Evolutionary conservation across 2,113 vertebrate genomes (phyloP).

Genomic region (Serinus canaria): DNA sequence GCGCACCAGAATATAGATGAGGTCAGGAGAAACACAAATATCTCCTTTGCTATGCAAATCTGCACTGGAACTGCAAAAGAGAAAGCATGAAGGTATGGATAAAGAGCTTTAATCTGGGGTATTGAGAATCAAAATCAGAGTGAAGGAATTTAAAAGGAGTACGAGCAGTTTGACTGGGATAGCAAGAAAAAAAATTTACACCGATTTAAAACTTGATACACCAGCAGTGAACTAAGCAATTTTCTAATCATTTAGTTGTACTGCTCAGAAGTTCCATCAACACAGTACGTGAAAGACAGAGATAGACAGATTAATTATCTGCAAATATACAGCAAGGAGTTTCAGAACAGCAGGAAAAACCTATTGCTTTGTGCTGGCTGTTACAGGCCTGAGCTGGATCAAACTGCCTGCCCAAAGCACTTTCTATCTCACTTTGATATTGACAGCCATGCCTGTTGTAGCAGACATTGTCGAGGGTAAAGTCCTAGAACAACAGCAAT

Average conservation of each 20-base stretch:
- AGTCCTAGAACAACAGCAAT: not conserved
- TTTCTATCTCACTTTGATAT: conserved; percentile 10
- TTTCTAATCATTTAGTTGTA: not conserved
- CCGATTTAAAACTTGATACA: not conserved
- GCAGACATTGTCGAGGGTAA: not conserved
- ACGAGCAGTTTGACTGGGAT: not conserved
- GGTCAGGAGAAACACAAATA: conserved; percentile 23
- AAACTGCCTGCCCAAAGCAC: not conserved
- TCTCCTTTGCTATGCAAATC: conserved; percentile 44
- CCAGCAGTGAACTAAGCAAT: not conserved
- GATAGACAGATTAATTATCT: not conserved
- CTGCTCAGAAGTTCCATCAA: not conserved
- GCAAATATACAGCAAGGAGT: not conserved
- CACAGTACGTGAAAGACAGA: not conserved
- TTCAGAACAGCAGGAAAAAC: conserved; percentile 24
- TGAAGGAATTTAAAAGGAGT: conserved; percentile 39
- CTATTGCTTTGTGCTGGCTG: not conserved
- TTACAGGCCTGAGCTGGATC: not conserved
- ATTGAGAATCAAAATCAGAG: conserved; percentile 21
- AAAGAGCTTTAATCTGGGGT: conserved; percentile 47
- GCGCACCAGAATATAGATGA: conserved; percentile 49
- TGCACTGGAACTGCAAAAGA: not conserved
- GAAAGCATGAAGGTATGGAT: conserved; percentile 44
- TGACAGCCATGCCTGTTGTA: not conserved
- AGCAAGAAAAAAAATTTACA: not conserved